A percentile compares a stretch with the other conserved stretches of the same genome.
Evolutionary conservation across 2,113 vertebrate species (phyloP).

Genomic region (Crocuta crocuta): DNA sequence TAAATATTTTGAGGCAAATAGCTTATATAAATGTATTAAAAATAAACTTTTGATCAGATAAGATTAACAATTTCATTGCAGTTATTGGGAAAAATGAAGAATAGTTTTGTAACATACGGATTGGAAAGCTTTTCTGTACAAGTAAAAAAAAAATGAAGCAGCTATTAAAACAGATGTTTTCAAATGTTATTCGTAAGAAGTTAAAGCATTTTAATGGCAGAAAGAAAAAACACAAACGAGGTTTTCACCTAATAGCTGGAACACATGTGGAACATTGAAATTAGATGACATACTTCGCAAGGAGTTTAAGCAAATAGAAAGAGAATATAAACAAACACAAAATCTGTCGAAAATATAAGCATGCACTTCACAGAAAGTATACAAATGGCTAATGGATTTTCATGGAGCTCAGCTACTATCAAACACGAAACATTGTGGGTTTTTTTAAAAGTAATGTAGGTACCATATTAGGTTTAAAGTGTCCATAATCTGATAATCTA

Average conservation of each 20-base stretch:
- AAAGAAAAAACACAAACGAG: neutral
- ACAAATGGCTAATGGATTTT: neutral
- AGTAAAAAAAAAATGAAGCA: neutral
- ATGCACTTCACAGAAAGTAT: neutral
- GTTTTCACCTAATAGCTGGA: neutral
- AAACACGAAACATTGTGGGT: neutral
- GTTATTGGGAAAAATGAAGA: neutral
- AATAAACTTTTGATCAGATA: neutral
- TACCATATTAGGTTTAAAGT: neutral
- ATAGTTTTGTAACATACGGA: neutral
- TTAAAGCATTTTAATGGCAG: constrained; percentile 25
- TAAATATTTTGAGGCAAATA: neutral
- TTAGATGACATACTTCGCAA: neutral
- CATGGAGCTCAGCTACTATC: neutral
- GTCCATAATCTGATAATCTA: neutral
- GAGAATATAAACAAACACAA: neutral
- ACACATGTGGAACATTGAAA: neutral
- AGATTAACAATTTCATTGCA: neutral
- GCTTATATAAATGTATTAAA: neutral
- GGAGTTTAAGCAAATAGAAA: neutral
- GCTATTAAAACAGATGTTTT: neutral
- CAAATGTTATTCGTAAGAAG: neutral
- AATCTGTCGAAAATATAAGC: neutral
- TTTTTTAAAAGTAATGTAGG: neutral
- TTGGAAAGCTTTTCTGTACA: neutral